These are phyloP conservation scores for Tangara arthus DNA, from an alignment of 2,797 vertebrate genomes.

Conservation along the genomic window DNA sequence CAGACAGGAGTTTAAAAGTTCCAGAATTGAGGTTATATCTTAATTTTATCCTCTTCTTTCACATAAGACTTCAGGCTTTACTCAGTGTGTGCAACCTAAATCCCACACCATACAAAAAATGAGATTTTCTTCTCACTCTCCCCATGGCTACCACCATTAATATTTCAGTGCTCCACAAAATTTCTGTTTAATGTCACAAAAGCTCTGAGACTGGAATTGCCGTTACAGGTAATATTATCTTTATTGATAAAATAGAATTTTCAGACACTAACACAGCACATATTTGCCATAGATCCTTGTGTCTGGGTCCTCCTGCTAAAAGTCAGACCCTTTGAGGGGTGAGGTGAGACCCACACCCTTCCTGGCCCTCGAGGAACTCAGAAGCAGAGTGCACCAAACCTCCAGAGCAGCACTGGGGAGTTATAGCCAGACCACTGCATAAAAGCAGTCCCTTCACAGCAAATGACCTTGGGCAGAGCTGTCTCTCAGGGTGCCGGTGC, in stretches of 20 bases:
- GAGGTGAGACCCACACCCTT: background rate
- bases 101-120: background rate
- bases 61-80: background rate
- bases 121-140: background rate
- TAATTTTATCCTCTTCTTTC: background rate
- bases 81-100: background rate
- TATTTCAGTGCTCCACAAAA: background rate
- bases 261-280: background rate
- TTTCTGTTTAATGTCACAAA: background rate
- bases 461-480: background rate
- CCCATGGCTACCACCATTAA: background rate
- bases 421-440: background rate
- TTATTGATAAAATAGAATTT: background rate
- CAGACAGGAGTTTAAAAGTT: background rate
- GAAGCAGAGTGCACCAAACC: background rate
- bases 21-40: background rate
- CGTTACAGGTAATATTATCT: background rate
- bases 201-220: background rate
- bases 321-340: background rate
- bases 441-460: background rate
- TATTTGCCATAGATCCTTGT: too few relatives aligned
- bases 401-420: background rate
- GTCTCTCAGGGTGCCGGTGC: background rate
- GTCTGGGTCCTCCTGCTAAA: background rate
- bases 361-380: accelerated